Conservation (phyloP, 2,888 invertebrate species). For the Eupithecia insigniata region DNA sequence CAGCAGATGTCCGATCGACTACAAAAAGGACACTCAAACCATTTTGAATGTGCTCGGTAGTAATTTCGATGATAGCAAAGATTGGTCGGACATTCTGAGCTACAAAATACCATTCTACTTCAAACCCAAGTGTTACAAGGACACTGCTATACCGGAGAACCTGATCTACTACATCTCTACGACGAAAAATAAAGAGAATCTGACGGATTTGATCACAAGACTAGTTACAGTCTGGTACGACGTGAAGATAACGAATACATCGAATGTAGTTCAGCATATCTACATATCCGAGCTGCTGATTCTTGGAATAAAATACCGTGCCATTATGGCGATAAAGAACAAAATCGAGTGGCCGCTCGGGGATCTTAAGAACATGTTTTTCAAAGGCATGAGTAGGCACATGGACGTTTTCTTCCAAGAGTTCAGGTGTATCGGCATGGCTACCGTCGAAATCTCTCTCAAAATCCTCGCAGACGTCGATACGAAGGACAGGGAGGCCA, state of each 20-base stretch:
- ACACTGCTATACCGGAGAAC: slow-evolving; percentile 82
- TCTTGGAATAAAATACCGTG: slow-evolving; percentile 80
- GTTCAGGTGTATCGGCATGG: slow-evolving; percentile 89
- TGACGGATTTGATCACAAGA: slow-evolving; percentile 77
- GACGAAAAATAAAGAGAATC: slow-evolving; percentile 57
- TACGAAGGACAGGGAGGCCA: slow-evolving; percentile 68
- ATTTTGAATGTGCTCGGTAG: slow-evolving; percentile 81
- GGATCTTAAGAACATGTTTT: slow-evolving; percentile 81
- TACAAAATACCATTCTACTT: slow-evolving; percentile 69
- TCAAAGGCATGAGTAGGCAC: slow-evolving; percentile 87
- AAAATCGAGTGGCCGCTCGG: slow-evolving; percentile 58
- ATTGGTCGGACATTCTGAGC: slow-evolving; percentile 87
- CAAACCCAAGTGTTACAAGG: slow-evolving; percentile 84
- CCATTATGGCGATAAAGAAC: slow-evolving; percentile 58
- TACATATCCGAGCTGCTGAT: slow-evolving; percentile 88
- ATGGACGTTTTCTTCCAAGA: slow-evolving; percentile 86
- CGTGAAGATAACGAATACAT: slow-evolving; percentile 84
- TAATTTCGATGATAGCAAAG: slow-evolving; percentile 74
- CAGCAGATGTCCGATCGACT: slow-evolving; percentile 76
- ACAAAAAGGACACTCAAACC: slow-evolving; percentile 64
- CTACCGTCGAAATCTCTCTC: slow-evolving; percentile 87
- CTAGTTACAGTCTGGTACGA: slow-evolving; percentile 88
- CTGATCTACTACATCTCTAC: slow-evolving; percentile 85
- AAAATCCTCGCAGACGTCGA: slow-evolving; percentile 79
- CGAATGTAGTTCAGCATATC: slow-evolving; percentile 88